A percentile compares a stretch with the other conserved stretches of the same genome.
phyloP scores from a whole-genome alignment of 2,113 vertebrate species.

The Microtus richardsoni region DNA sequence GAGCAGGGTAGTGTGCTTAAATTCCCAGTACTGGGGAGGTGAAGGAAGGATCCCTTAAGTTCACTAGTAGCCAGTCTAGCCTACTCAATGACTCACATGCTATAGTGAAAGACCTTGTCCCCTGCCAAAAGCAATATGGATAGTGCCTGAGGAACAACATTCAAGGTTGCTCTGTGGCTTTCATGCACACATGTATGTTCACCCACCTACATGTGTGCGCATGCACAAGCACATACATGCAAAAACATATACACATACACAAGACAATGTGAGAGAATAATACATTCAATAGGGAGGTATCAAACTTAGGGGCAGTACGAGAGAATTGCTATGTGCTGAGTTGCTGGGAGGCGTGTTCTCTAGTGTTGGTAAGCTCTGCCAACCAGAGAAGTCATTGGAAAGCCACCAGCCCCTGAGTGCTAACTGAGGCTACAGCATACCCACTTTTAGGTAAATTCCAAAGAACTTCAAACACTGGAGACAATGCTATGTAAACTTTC shows the following conservation, averaged over 20 bases:
- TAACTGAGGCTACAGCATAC: background rate
- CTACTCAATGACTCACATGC: background rate
- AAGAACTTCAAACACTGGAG: background rate
- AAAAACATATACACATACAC: background rate
- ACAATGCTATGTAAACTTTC: background rate
- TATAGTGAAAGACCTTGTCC: background rate
- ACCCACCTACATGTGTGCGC: background rate
- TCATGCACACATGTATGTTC: background rate
- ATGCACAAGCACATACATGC: background rate
- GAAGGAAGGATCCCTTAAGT: background rate
- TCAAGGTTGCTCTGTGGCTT: background rate
- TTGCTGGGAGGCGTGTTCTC: background rate
- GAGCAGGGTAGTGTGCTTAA: background rate
- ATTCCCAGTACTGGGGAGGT: background rate
- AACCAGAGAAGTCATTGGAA: too few species aligned
- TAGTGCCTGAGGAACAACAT: background rate
- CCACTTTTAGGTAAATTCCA: background rate
- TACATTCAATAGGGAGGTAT: background rate
- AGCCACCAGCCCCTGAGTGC: fast-evolving
- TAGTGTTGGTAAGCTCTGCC: background rate
- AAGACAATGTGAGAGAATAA: background rate
- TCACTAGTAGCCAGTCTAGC: background rate
- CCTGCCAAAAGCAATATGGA: background rate
- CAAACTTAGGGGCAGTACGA: background rate
- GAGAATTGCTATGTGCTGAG: fast-evolving